Percentiles rank a stretch among this genome's conserved stretches.
Evolutionary conservation across 2,113 vertebrate species (phyloP).

Genomic region (Picathartes gymnocephalus): DNA sequence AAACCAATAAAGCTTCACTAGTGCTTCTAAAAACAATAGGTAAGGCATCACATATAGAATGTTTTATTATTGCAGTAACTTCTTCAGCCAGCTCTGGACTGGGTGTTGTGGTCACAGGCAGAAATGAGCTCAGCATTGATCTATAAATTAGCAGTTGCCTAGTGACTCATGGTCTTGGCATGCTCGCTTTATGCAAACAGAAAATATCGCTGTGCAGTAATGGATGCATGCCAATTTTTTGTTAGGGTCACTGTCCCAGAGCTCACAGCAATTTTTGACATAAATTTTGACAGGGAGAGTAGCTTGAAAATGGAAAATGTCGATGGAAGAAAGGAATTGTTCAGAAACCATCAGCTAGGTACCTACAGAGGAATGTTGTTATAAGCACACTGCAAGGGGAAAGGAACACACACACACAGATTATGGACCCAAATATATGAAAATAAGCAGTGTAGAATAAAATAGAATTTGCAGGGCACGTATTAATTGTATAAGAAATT

Average conservation of each 20-base stretch:
- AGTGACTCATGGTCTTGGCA: constrained; percentile 41
- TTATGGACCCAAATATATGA: not conserved
- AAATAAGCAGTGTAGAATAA: not conserved
- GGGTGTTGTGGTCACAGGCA: not conserved
- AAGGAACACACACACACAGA: not conserved
- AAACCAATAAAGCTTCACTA: not conserved
- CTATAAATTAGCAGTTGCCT: constrained; percentile 53
- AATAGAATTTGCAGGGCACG: not conserved
- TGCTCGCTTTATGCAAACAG: not conserved
- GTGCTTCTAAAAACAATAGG: not conserved
- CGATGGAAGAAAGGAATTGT: not conserved
- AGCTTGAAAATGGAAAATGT: not conserved
- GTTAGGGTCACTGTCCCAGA: not conserved
- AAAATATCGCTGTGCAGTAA: constrained; percentile 42
- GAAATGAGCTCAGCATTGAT: constrained; percentile 45
- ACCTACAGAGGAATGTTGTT: not conserved
- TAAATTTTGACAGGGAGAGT: not conserved
- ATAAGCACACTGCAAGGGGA: not conserved
- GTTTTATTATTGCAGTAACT: not conserved
- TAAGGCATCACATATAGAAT: not conserved
- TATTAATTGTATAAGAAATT: not conserved
- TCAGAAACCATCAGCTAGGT: not conserved
- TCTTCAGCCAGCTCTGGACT: not conserved
- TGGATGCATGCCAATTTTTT: not conserved
- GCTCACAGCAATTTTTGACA: not conserved